A percentile compares a stretch with the other conserved stretches of the same genome.
These are phyloP conservation scores for Dasyurus viverrinus DNA, from an alignment of 2,113 vertebrate genomes.

Conservation along the genomic window DNA sequence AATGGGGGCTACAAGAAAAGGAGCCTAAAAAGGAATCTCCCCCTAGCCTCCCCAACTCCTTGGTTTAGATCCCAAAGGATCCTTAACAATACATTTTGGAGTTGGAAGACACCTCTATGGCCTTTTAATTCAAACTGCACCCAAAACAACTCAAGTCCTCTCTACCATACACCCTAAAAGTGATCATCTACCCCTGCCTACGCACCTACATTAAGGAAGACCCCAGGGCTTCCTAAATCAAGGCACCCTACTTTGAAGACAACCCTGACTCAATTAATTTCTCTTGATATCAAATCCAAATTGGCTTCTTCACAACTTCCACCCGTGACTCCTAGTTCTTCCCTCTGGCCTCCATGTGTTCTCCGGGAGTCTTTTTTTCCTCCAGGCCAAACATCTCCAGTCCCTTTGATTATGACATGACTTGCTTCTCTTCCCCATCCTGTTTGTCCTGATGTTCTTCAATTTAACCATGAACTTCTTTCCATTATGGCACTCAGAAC, in stretches of 20 bases:
- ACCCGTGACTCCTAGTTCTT: not conserved
- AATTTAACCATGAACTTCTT: not conserved
- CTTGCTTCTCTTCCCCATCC: not conserved
- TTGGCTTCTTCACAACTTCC: not conserved
- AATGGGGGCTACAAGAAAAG: not conserved
- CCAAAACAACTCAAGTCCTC: not conserved
- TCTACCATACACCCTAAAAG: not conserved
- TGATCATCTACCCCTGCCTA: not conserved
- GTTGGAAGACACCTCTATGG: not conserved
- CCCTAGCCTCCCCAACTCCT: not conserved
- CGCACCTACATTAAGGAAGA: not conserved
- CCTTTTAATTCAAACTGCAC: not conserved
- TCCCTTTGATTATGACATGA: not conserved
- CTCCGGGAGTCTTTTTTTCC: not conserved
- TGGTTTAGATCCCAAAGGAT: not conserved
- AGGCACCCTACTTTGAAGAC: not conserved
- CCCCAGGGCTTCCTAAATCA: not conserved
- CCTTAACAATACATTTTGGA: not conserved
- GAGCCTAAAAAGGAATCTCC: not conserved
- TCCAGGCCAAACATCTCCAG: not conserved
- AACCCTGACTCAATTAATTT: not conserved
- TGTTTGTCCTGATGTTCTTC: not conserved
- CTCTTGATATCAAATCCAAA: not conserved
- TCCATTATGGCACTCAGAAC: not conserved
- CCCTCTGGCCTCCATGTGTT: not conserved